Conservation (phyloP, 2,888 invertebrate genomes). For the Andrena chrysosceles region DNA sequence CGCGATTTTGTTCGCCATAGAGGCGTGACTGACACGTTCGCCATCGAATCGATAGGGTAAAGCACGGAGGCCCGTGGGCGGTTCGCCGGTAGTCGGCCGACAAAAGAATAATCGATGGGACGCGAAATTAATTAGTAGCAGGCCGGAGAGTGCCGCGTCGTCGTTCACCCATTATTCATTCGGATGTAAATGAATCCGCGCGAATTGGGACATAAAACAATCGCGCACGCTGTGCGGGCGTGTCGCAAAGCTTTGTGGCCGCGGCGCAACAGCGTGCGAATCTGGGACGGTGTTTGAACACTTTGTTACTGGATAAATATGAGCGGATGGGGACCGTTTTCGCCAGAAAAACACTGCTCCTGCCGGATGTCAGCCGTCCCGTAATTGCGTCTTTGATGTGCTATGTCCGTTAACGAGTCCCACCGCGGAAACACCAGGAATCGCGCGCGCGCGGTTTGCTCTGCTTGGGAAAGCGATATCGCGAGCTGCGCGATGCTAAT, state of each 20-base stretch:
- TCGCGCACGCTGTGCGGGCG: not conserved
- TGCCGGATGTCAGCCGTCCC: not conserved
- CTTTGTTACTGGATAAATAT: constrained; percentile 45
- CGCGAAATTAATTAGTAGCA: constrained; percentile 63
- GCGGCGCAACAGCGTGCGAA: not conserved
- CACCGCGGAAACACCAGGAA: not conserved
- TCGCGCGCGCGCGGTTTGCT: not conserved
- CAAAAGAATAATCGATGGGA: constrained; percentile 67
- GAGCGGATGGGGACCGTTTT: constrained; percentile 18
- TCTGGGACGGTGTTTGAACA: constrained; percentile 23
- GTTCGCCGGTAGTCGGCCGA: not conserved
- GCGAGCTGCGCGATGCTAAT: constrained; percentile 2
- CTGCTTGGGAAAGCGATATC: not conserved
- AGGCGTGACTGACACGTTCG: not conserved
- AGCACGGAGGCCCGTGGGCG: not conserved
- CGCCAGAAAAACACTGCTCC: constrained; percentile 24
- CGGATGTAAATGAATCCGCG: constrained; percentile 56
- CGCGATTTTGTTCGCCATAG: not conserved
- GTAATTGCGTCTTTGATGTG: constrained; percentile 41
- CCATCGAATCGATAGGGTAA: constrained; percentile 11
- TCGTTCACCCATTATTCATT: constrained; percentile 55
- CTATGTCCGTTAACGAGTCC: constrained; percentile 16
- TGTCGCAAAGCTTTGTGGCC: constrained; percentile 42
- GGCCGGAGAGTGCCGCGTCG: constrained; percentile 23
- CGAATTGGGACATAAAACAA: constrained; percentile 53